Base-by-base conservation (phyloP, 2,888 invertebrate species). In the Pyrrhosoma nymphula region DNA sequence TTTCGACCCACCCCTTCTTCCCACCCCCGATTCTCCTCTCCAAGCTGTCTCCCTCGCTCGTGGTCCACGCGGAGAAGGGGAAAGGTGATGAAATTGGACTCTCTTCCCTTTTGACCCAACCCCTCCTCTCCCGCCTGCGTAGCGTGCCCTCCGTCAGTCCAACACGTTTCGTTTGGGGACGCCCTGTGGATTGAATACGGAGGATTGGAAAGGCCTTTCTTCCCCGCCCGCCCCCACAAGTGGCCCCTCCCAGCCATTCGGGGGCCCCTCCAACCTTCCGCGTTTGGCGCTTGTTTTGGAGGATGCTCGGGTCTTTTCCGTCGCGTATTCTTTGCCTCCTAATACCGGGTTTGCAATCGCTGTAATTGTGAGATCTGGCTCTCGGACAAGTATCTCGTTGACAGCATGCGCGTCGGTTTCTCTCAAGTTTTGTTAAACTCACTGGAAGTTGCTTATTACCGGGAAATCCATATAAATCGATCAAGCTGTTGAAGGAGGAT, bases 21-120 rank as follows among this genome's bases (percentile, higher is more conserved):
- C 35, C 35, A 0, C 18, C 35, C n/a, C 18, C 4, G n/a, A 10
- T 69, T n/a, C n/a, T 69, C 69, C 82, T 16, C 30, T 18, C 82
- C 30, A 4, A 26, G 26, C 69, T 69, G 69, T 69, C 69, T 26
- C 69, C n/a, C 26, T n/a, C 69, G 69, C 23, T 69, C 23, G 26
- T 69, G 69, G 69, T 26, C 26, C 0, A 16, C 88, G 30, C 20
- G 35, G 88, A 8, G 39, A 69, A 88, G 39, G 88, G 47, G 47
- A 39, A 89, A 89, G 55, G 89, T 89, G 60, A 93, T 93, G 93
- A 47, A 63, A 93, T 93, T 69, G 93, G 93, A 93, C 63, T 63
- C 60, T 88, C 88, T 39, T 4, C 39, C 23, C 26, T 3, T 20
- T 14, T 12, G 26, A 23, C 6, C 69, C 69, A 69, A 10, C 69